Evolutionary conservation across 1,140 invertebrate species (phyloP).

Genomic region (Euglossa dilemma): DNA sequence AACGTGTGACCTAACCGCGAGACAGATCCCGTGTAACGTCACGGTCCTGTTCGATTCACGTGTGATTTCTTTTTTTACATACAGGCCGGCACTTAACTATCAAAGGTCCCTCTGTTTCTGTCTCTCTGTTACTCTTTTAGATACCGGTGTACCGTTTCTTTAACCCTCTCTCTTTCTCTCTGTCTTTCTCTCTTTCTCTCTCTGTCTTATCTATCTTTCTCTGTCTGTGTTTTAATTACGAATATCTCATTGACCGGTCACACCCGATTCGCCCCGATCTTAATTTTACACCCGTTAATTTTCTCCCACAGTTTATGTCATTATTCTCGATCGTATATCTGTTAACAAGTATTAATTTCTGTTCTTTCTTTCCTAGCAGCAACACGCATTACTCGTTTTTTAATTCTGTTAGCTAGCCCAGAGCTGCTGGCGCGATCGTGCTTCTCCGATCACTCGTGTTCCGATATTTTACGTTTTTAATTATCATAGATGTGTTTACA

Average conservation of each 20-base stretch:
- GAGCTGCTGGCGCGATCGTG: slow-evolving; percentile 24
- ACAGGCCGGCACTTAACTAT: slow-evolving; percentile 69
- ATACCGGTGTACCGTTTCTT: background rate
- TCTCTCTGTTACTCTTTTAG: slow-evolving; percentile 36
- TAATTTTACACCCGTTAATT: background rate
- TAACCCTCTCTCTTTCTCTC: background rate
- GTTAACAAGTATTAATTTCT: slow-evolving; percentile 43
- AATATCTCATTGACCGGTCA: too few species aligned
- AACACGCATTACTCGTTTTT: slow-evolving; percentile 52
- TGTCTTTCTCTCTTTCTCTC: background rate
- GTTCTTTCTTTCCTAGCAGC: slow-evolving; percentile 44
- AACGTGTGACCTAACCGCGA: slow-evolving; percentile 32
- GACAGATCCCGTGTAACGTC: slow-evolving; percentile 8
- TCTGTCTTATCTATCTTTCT: slow-evolving; percentile 2
- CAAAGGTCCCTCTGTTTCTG: slow-evolving; percentile 61
- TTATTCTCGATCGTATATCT: background rate
- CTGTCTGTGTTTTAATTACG: too few species aligned
- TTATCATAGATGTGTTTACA: too few species aligned
- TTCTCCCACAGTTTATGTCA: background rate
- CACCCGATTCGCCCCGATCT: too few species aligned
- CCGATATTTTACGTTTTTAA: too few species aligned
- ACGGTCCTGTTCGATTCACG: background rate
- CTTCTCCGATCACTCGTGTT: background rate
- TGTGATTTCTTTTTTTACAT: slow-evolving; percentile 53
- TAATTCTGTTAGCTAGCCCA: slow-evolving; percentile 55